Percentiles rank a stretch among this genome's conserved stretches.
Conservation (phyloP, 1,140 invertebrate species). For the Colletes latitarsis region DNA sequence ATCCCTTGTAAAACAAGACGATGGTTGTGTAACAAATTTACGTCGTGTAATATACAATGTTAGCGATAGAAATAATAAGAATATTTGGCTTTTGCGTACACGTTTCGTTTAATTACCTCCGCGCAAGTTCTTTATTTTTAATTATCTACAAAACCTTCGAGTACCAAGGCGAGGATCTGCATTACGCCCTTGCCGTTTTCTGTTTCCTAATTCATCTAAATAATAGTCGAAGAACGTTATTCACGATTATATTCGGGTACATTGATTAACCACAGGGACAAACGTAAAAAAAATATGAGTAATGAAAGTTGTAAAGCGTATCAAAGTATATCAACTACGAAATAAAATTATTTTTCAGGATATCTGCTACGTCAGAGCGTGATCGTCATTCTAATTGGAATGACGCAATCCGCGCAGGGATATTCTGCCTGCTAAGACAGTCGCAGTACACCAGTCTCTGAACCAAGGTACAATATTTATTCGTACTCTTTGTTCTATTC, state of each 20-base stretch:
- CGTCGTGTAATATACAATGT: constrained; percentile 37
- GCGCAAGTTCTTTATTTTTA: not conserved
- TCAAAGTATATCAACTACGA: constrained; percentile 23
- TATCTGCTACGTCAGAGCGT: not conserved
- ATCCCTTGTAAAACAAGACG: not conserved
- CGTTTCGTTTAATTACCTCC: constrained; percentile 18
- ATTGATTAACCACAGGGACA: not conserved
- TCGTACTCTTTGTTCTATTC: not conserved
- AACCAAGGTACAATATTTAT: constrained; percentile 3
- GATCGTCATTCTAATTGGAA: not conserved
- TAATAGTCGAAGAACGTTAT: not conserved
- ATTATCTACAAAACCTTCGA: not conserved
- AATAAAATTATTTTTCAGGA: constrained; percentile 15
- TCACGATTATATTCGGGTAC: not conserved
- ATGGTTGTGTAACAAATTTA: constrained; percentile 11
- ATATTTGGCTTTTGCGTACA: constrained; percentile 1
- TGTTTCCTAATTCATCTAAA: constrained; percentile 4
- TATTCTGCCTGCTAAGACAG: not conserved
- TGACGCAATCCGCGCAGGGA: not conserved
- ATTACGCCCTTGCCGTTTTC: not conserved
- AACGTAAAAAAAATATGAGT: not conserved
- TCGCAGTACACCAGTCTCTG: not conserved
- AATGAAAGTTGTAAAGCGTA: constrained; percentile 15
- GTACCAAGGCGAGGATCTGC: not conserved
- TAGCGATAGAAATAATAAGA: constrained; percentile 36